These are phyloP conservation scores for Epinotia nisella DNA, from an alignment of 2,888 invertebrate genomes.

Conservation along the genomic window DNA sequence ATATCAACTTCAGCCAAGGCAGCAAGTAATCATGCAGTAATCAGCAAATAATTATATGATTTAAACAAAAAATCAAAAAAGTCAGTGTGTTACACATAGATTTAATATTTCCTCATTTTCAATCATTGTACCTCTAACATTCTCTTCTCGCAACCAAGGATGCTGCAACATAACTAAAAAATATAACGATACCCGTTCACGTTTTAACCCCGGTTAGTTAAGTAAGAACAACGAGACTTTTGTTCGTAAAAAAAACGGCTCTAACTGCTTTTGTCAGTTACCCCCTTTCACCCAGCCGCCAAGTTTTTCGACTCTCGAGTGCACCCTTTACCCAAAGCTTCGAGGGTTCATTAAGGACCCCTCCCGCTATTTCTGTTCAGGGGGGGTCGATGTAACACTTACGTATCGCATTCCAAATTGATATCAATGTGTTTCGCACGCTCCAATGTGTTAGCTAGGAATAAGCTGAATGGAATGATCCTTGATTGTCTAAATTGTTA, in stretches of 20 bases:
- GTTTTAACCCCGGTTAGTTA: neutral
- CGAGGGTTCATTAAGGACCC: slow-evolving; percentile 21
- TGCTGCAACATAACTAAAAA: too few species aligned
- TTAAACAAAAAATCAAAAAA: too few species aligned
- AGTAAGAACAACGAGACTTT: neutral
- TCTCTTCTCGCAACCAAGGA: too few species aligned
- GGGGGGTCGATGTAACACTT: neutral
- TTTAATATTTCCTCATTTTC: too few species aligned
- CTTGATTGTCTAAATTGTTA: too few species aligned
- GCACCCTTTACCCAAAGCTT: slow-evolving; percentile 32
- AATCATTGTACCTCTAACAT: too few species aligned
- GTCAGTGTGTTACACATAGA: too few species aligned
- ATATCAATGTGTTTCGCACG: neutral
- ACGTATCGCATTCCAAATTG: neutral
- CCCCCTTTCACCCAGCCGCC: slow-evolving; percentile 1
- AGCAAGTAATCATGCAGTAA: too few species aligned
- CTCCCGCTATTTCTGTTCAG: slow-evolving; percentile 17
- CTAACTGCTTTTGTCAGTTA: neutral
- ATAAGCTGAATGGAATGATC: too few species aligned
- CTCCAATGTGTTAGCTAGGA: neutral
- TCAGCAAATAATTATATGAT: too few species aligned
- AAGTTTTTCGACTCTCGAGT: slow-evolving; percentile 9
- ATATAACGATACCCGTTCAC: too few species aligned
- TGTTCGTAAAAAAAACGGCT: neutral
- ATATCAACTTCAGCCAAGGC: too few species aligned